Evolutionary conservation across 2,113 vertebrate species (phyloP).

Genomic region (Silurus asotus): DNA sequence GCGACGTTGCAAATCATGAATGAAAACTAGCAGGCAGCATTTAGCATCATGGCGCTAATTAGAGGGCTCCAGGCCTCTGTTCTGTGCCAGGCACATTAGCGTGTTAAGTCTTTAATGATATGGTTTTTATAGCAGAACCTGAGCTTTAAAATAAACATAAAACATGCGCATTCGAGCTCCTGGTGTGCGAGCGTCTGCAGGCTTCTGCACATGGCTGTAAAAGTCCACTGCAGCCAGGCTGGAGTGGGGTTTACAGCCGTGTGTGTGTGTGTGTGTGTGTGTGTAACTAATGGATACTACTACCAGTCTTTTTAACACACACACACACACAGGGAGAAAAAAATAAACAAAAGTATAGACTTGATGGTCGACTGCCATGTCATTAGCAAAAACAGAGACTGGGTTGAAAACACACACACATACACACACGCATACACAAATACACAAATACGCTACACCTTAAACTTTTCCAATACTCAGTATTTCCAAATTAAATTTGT

Average conservation of each 20-base stretch:
- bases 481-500: no score
- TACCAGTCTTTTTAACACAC: not conserved
- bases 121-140: constrained; percentile 16
- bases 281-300: constrained; percentile 30
- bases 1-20: not conserved
- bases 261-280: constrained; percentile 15
- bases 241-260: constrained; percentile 39
- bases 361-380: constrained; percentile 31
- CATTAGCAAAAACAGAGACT: constrained; percentile 33
- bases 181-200: constrained; percentile 33
- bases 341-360: constrained; percentile 23
- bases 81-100: not conserved
- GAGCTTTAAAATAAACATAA: constrained; percentile 40
- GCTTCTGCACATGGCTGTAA: constrained; percentile 32
- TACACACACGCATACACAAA: constrained; percentile 10
- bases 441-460: not conserved
- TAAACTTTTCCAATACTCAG: not conserved
- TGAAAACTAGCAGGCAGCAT: not conserved
- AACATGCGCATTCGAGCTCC: constrained; percentile 22
- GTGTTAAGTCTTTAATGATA: constrained; percentile 32
- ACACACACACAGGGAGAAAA: constrained; percentile 1
- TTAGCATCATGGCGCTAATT: constrained; percentile 24
- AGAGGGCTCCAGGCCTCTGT: not conserved
- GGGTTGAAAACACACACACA: not conserved
- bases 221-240: constrained; percentile 26